These are phyloP conservation scores for Drosophila elegans DNA, from an alignment of 1,140 invertebrate species.

Conservation along the genomic window DNA sequence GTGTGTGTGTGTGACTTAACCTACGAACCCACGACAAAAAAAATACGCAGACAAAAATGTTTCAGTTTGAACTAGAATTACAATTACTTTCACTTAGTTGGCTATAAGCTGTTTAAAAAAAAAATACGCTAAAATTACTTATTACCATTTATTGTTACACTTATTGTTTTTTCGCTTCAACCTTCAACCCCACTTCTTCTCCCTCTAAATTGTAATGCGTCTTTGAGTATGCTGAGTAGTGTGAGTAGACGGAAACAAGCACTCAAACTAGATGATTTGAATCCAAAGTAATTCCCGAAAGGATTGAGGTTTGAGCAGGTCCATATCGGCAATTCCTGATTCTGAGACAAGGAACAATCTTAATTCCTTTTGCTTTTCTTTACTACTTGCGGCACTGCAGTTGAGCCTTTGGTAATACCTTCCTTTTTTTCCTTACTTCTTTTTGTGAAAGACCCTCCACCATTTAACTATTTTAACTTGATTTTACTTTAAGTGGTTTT, in stretches of 20 bases:
- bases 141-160: constrained; percentile 74
- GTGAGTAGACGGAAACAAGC: constrained; percentile 22
- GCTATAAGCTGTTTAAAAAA: constrained; percentile 77
- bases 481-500: constrained; percentile 18
- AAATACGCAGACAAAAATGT: constrained; percentile 43
- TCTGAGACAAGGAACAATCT: constrained; percentile 37
- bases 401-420: too few relatives aligned
- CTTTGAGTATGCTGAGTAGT: constrained; percentile 65
- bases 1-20: constrained; percentile 25
- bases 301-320: constrained; percentile 28
- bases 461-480: constrained; percentile 33
- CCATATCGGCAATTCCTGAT: constrained; percentile 41
- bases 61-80: constrained; percentile 61
- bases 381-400: constrained; percentile 14
- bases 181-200: constrained; percentile 8
- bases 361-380: constrained; percentile 25
- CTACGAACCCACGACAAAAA: constrained; percentile 43
- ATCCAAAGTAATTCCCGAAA: constrained; percentile 14
- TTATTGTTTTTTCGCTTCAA: constrained; percentile 62
- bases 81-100: constrained; percentile 59
- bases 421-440: background rate
- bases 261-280: constrained; percentile 3
- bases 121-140: constrained; percentile 72
- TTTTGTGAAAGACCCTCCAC: background rate
- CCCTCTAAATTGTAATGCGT: constrained; percentile 55